These are phyloP conservation scores for Oppia nitens DNA, from an alignment of 1,140 invertebrate genomes.

Conservation along the genomic window DNA sequence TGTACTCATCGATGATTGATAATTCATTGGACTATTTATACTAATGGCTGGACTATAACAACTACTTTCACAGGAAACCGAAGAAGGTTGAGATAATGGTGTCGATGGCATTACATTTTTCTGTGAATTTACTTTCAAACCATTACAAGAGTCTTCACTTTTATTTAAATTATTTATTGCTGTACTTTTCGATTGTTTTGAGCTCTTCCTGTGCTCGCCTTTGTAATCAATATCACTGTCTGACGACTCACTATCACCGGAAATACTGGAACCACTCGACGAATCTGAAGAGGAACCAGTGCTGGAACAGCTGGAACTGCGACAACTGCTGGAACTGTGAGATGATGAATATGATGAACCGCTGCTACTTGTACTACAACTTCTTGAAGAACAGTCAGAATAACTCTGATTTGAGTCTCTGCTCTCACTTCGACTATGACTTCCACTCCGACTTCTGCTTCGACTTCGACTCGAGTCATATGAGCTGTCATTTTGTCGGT, in stretches of 20 bases:
- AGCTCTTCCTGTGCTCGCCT: not conserved
- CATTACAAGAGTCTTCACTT: not conserved
- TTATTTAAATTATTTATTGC: too few relatives aligned
- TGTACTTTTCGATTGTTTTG: not conserved
- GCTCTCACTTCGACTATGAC: not conserved
- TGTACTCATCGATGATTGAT: not conserved
- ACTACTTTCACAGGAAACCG: conserved; percentile 12
- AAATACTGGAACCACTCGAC: not conserved
- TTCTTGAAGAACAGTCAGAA: conserved; percentile 3
- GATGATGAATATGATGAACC: conserved; percentile 10
- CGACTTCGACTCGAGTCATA: not conserved
- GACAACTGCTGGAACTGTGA: conserved; percentile 4
- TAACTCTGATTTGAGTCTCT: not conserved
- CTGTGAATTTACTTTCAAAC: not conserved
- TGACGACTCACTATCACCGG: not conserved
- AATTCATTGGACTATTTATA: conserved; percentile 5
- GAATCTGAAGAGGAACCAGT: conserved; percentile 10
- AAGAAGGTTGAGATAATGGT: conserved; percentile 9
- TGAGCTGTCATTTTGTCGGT: not conserved
- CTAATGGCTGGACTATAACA: conserved; percentile 12
- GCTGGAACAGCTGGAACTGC: not conserved
- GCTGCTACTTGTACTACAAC: conserved; percentile 7
- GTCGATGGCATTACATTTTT: not conserved
- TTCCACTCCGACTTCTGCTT: not conserved
- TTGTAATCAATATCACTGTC: not conserved